Conservation (phyloP, 2,888 invertebrate species). For the Hirtodrosophila duncani region DNA sequence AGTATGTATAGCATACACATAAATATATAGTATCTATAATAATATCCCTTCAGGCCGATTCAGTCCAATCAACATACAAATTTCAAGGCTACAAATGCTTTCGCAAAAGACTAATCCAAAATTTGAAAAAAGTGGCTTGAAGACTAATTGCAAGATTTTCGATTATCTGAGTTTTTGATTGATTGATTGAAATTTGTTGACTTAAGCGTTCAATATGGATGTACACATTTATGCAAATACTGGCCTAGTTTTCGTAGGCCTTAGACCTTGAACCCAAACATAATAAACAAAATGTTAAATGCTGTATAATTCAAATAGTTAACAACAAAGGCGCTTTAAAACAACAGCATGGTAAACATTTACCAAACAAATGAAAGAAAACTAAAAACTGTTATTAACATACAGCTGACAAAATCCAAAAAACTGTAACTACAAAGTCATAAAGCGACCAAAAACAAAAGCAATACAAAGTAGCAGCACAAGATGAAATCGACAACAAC, state of each 20-base stretch:
- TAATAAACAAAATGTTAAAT: constrained; percentile 23
- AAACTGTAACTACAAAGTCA: background rate
- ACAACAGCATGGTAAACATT: constrained; percentile 6
- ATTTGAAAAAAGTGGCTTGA: too few relatives aligned
- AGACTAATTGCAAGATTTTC: too few relatives aligned
- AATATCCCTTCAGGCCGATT: too few relatives aligned
- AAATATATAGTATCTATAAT: too few relatives aligned
- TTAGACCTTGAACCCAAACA: constrained; percentile 24
- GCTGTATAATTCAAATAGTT: constrained; percentile 31
- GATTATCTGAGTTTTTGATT: constrained; percentile 27
- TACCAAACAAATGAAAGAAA: background rate
- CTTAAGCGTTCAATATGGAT: background rate
- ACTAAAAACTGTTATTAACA: constrained; percentile 27
- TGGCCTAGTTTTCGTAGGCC: constrained; percentile 17
- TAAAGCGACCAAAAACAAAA: too few relatives aligned
- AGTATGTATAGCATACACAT: too few relatives aligned
- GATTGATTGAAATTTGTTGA: too few relatives aligned
- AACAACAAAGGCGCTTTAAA: constrained; percentile 14
- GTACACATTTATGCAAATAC: constrained; percentile 16
- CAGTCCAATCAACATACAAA: too few relatives aligned
- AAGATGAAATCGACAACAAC: constrained; percentile 1
- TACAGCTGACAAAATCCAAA: constrained; percentile 5
- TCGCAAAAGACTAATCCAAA: too few relatives aligned
- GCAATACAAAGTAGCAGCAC: too few relatives aligned
- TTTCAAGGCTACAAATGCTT: too few relatives aligned